Base-by-base conservation (phyloP, 2,888 invertebrate genomes). In the Bedellia somnulentella region DNA sequence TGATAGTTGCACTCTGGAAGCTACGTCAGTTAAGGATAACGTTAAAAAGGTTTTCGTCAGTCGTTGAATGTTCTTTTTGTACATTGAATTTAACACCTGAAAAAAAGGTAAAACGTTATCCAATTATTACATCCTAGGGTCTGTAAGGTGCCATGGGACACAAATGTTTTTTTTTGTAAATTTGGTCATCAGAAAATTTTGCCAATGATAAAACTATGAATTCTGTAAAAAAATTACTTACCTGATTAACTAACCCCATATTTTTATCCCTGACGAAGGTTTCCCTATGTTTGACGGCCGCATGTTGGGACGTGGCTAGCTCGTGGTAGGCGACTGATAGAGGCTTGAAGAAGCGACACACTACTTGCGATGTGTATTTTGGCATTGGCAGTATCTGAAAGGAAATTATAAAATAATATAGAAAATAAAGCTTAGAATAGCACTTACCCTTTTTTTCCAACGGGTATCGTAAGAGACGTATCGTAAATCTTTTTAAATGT, bases 51-150 rank as follows among this genome's bases (percentile, higher is more conserved):
- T 94, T 67, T 94, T 95, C 15, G 96, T 97, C 40, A 98, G 79
- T 57, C 95, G 83, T 67, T 96, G 94, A 45, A 98, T 98, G 66
- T 94, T 96, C 61, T 95, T 93, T 70, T 95, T 95, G 60, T 93
- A 93, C 61, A 95, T 82, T 38, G 92, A 92, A 40, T 86, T 85
- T 29, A 91, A 76, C 27, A 95, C 93, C 83, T 91, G 79, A 30
- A 66, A 50, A 24, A 25, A 18, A 18, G n/a, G n/a, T n/a, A n/a
- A n/a, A n/a, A n/a, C n/a, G n/a, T n/a, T n/a, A n/a, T n/a, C n/a
- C n/a, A n/a, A n/a, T n/a, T n/a, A n/a, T n/a, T n/a, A n/a, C n/a
- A n/a, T n/a, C n/a, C n/a, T n/a, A n/a, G n/a, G n/a, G n/a, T n/a
- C n/a, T n/a, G n/a, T n/a, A n/a, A n/a, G n/a, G n/a, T n/a, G n/a